These are phyloP conservation scores for Amphiprion clarkii DNA, from an alignment of 2,797 vertebrate species.

Conservation along the genomic window DNA sequence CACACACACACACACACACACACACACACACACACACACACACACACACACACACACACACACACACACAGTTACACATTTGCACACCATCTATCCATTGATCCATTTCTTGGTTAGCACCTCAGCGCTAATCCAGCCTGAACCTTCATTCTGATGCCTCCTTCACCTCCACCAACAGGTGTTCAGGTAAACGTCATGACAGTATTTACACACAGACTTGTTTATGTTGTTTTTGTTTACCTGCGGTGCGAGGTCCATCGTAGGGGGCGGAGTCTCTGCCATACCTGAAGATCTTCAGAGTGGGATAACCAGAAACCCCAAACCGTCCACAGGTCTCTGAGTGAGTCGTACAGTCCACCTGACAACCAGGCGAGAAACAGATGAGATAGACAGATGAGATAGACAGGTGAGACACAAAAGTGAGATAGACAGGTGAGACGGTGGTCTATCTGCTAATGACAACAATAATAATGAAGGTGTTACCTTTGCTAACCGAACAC, in stretches of 20 bases:
- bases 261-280: conserved; percentile 80
- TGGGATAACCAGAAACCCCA: conserved; percentile 83
- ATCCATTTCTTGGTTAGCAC: too few species aligned
- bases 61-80: too few species aligned
- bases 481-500: conserved; percentile 84
- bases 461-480: not conserved
- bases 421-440: not conserved
- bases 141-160: too few species aligned
- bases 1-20: conserved; percentile 31
- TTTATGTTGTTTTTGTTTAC: conserved; percentile 30
- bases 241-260: conserved; percentile 80
- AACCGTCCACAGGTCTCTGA: conserved; percentile 77
- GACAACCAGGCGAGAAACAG: not conserved
- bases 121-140: too few species aligned
- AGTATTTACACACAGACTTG: not conserved
- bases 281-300: conserved; percentile 84
- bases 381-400: not conserved
- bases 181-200: too few species aligned
- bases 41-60: conserved; percentile 20
- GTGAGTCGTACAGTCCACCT: conserved; percentile 85
- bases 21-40: conserved; percentile 9
- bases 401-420: not conserved
- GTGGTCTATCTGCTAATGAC: not conserved
- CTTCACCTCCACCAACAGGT: too few species aligned
- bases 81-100: too few species aligned